Conservation (phyloP, 2,113 vertebrate genomes). For the Ctenodactylus gundi region DNA sequence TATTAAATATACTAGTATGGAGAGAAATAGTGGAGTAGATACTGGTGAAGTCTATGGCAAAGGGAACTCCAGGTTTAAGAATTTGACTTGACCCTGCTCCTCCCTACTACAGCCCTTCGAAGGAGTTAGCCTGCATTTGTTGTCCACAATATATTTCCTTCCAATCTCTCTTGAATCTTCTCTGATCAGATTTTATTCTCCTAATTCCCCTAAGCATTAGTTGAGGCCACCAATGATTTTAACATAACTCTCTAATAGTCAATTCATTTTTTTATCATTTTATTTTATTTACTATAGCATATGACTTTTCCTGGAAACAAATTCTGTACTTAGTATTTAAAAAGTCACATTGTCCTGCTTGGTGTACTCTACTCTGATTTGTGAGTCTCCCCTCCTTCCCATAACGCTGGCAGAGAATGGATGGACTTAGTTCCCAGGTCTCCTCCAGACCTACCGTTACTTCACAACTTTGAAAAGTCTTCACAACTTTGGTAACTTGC, state of each 20-base stretch:
- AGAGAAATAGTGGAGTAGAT: no score
- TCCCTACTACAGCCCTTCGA: background rate
- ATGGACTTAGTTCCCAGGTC: background rate
- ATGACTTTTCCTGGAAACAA: background rate
- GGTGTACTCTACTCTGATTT: background rate
- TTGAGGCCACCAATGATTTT: background rate
- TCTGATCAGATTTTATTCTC: constrained; percentile 1
- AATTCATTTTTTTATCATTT: background rate
- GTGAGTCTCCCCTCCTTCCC: background rate
- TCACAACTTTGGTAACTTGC: no score
- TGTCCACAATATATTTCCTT: background rate
- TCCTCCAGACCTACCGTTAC: no score
- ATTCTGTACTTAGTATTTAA: background rate
- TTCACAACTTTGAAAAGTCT: no score
- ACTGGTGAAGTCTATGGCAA: no score
- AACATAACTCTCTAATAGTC: background rate
- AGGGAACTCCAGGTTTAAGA: constrained; percentile 4
- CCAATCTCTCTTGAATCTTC: background rate
- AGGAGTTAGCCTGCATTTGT: background rate
- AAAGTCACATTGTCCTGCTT: background rate
- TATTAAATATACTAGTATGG: no score
- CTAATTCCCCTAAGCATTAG: background rate
- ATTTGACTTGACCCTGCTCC: background rate
- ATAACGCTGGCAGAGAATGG: background rate
- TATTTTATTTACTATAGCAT: background rate